Percentiles rank a stretch among this genome's conserved stretches.
phyloP scores from a whole-genome alignment of 1,140 invertebrate genomes.

The Drosophila teissieri region DNA sequence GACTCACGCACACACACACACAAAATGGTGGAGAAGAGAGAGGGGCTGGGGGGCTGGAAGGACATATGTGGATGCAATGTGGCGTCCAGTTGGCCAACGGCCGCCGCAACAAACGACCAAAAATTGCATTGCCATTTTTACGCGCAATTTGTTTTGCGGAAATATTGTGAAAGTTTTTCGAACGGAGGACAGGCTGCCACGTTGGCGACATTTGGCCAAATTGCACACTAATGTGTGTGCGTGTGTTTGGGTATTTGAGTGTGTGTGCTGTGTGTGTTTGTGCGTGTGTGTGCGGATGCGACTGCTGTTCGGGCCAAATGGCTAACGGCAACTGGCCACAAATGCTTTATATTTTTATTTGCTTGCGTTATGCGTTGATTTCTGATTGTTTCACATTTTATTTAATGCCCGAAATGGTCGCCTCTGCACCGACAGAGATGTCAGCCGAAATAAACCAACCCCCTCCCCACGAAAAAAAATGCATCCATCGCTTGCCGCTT shows the following conservation, averaged over 20 bases:
- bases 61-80: conserved; percentile 79
- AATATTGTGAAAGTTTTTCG: conserved; percentile 79
- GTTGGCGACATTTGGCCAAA: conserved; percentile 82
- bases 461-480: neutral
- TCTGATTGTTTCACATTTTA: conserved; percentile 82
- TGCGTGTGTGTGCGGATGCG: conserved; percentile 1
- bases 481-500: conserved; percentile 25
- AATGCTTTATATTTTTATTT: conserved; percentile 79
- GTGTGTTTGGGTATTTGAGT: conserved; percentile 7
- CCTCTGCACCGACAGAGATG: conserved; percentile 19
- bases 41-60: neutral
- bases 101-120: conserved; percentile 82
- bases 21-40: neutral
- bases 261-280: neutral
- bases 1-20: conserved; percentile 22
- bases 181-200: conserved; percentile 66
- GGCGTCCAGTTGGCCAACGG: conserved; percentile 78
- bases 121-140: conserved; percentile 83
- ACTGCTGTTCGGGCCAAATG: conserved; percentile 44
- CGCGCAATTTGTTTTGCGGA: conserved; percentile 82
- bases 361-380: conserved; percentile 74
- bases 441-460: conserved; percentile 9
- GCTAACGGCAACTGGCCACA: conserved; percentile 70
- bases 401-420: conserved; percentile 59
- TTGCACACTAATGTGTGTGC: conserved; percentile 75